Evolutionary conservation across 1,140 invertebrate genomes (phyloP), one percentile per base, ranked within the genome.

Genomic region (Drosophila watanabei): DNA sequence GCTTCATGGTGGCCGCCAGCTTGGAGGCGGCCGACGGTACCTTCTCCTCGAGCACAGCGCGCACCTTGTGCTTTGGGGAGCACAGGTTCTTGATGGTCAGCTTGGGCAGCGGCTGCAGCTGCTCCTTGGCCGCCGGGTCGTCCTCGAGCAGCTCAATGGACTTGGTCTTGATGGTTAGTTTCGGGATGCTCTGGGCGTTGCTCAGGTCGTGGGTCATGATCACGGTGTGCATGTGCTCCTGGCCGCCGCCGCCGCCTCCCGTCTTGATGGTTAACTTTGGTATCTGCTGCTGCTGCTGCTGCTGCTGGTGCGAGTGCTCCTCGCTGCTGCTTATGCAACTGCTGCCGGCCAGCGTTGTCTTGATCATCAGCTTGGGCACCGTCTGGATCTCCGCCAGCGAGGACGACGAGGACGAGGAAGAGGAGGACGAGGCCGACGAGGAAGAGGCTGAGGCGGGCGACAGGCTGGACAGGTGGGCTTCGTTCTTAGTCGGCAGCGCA

Each of bases 321-420:
- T 78, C 66, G 28, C 75, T 75, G 56, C 54, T 72, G 43, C 60
- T 78, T 3, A 80, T 79, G 49, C 79, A 79, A 28, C 82, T 84
- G 62, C 81, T 88, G 11, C 86, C 87, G 9, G 80, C 60, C 30
- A 80, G 71, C 49, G 82, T 92, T 18, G 92, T 91, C 69, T 93
- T 93, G 32, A 93, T 93, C 69, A 92, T 93, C 52, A 93, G 73
- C 60, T 93, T 93, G 13, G 92, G 92, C 64, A 93, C 87, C n/a
- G 75, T 73, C 46, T 51, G 85, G 58, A 56, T 56, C 54, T 75
- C 63, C 7, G 64, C 45, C 45, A 80, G 54, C 18, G 84, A 84
- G 18, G 76, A 70, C 7, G 63, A 61, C 13, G 84, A 89, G 1
- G 82, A 89, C 11, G 82, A 86, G 0, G 71, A 75, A 1, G 68